These are phyloP conservation scores for Nibea coibor DNA, from an alignment of 2,113 vertebrate genomes.

Conservation along the genomic window DNA sequence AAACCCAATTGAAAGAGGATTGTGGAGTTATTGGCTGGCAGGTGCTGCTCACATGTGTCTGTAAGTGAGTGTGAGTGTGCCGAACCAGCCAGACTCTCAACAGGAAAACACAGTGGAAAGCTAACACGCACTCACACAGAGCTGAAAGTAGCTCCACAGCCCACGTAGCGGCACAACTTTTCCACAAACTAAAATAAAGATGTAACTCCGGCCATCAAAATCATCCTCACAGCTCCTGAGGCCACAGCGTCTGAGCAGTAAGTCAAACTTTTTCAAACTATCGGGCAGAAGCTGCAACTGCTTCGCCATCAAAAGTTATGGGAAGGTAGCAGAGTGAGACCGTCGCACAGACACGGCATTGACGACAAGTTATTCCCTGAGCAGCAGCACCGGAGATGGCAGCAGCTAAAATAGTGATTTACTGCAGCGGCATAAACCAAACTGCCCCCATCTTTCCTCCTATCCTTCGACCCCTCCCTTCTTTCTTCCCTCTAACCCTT, in stretches of 20 bases:
- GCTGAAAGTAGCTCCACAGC: not conserved
- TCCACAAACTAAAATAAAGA: constrained; percentile 22
- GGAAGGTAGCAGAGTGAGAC: constrained; percentile 70
- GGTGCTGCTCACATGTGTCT: no score
- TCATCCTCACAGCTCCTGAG: constrained; percentile 14
- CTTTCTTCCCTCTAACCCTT: constrained; percentile 47
- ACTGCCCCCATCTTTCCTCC: constrained; percentile 38
- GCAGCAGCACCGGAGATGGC: constrained; percentile 43
- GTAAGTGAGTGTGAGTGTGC: not conserved
- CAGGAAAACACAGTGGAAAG: not conserved
- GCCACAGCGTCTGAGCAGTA: constrained; percentile 4
- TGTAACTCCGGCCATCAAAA: constrained; percentile 20
- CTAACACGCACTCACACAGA: not conserved
- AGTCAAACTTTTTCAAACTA: constrained; percentile 54
- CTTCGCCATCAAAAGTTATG: constrained; percentile 71
- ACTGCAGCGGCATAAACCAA: constrained; percentile 64
- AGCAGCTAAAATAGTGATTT: constrained; percentile 74
- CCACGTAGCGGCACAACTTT: not conserved
- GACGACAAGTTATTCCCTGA: constrained; percentile 51
- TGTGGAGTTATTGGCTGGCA: constrained; percentile 3
- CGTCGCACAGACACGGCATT: constrained; percentile 1
- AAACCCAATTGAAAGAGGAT: constrained; percentile 28
- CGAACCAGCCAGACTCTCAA: not conserved
- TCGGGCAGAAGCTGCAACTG: constrained; percentile 41
- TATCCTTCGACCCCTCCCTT: constrained; percentile 12